Conservation (phyloP, 2,113 vertebrate genomes). For the Copsychus sechellarum region DNA sequence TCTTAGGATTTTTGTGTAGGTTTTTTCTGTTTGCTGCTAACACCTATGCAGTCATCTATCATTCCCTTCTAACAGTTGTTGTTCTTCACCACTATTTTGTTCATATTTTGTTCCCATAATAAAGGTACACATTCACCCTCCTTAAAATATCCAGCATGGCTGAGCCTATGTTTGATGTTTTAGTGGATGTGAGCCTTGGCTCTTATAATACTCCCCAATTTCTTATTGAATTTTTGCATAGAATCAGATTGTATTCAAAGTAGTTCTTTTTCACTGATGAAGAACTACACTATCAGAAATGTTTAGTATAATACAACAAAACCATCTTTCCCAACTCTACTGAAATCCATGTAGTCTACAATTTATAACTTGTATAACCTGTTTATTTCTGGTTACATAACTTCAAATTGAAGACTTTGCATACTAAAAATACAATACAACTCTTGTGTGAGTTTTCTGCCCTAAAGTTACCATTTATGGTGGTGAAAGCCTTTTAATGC, state of each 20-base stretch:
- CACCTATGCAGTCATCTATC: fast-evolving
- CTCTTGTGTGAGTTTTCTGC: neutral
- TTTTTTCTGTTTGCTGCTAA: neutral
- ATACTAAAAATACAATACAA: neutral
- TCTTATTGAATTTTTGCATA: neutral
- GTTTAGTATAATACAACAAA: neutral
- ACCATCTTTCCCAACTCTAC: neutral
- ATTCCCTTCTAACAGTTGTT: neutral
- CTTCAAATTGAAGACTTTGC: neutral
- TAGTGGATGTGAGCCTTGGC: neutral
- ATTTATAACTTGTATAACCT: neutral
- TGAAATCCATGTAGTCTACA: neutral
- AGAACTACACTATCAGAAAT: neutral
- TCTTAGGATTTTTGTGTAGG: neutral
- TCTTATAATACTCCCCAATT: neutral
- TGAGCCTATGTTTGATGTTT: neutral
- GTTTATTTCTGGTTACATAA: neutral
- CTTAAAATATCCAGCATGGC: neutral
- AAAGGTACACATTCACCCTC: neutral
- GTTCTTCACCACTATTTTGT: neutral
- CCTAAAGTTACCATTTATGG: neutral
- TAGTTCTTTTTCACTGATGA: neutral
- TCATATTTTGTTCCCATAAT: neutral
- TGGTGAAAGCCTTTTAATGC: neutral
- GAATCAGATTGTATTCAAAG: neutral